Base-by-base conservation (phyloP, 2,113 vertebrate genomes). In the Gallinago paraguaiae region DNA sequence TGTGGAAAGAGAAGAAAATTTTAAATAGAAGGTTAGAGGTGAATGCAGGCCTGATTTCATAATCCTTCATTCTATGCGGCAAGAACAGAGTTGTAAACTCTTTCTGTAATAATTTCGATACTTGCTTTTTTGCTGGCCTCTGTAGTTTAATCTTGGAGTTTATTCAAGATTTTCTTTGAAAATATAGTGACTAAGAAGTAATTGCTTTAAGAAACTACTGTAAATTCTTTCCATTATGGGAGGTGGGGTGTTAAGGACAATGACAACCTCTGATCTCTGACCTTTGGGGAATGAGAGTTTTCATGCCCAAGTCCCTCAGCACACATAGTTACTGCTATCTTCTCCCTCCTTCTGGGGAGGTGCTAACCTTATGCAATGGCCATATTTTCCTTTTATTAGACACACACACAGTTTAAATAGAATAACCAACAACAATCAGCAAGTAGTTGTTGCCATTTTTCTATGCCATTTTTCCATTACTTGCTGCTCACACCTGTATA, bases 31-130 rank as follows among this genome's bases (percentile, higher is more conserved):
- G 81, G 69, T 30, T 45, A 95, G 63, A 88, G 63, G 78, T 59
- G 63, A 95, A 75, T 65, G 45, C 35, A 90, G 56, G 75, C 25
- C 57, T 76, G 63, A 88, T 88, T 92, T 93, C 61, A 65, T 77
- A 91, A 87, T 91, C 88, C 77, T 88, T 64, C 88, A 80, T 45
- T 43, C 86, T n/a, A 5, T 7, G 16, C 4, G 3, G 63, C 69
- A 71, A 84, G 79, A 84, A 30, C 19, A 82, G 13, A 68, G 57
- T 2, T 79, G 65, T 48, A 60, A 89, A 91, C 30, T 77, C 65
- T n/a, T 57, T 27, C 54, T 64, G 4, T 18, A 90, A 41, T 54
- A 41, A 67, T 89, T 92, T 89, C 4, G 2, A n/a, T 78, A 60
- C 43, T 86, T 82, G 33, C 4, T 9, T n/a, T n/a, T 83, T 88